Base-by-base conservation (phyloP, 1,140 invertebrate species). In the Megalopta genalis region DNA sequence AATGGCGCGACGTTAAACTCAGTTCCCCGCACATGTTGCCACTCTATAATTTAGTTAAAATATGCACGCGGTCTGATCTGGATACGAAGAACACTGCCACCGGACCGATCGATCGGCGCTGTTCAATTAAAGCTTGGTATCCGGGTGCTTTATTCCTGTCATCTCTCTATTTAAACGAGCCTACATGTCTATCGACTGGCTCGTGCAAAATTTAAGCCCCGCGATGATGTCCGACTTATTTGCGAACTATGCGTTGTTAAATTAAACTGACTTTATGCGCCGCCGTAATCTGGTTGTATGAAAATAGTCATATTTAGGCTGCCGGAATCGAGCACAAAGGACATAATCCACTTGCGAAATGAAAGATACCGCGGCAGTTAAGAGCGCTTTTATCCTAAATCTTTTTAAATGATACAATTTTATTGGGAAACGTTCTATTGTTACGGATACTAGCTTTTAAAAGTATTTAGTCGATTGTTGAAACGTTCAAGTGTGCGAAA, bases 11-110 rank as follows among this genome's bases (percentile, higher is more conserved):
- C 42, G 42, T 62, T 52, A 59, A 70, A 77, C 66, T 12, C 46
- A 70, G 39, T 77, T 77, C 25, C 12, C 67, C 4, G 32, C 68
- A 71, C 68, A 63, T 71, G 59, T 54, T 54, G 12, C 75, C 42
- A 39, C 66, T 39, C 23, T 77, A 70, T 70, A 77, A 77, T 70
- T 63, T 62, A 63, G 64, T 46, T 76, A n/a, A 68, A 59, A 76
- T 76, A 76, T 76, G 64, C 52, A 46, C 27, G 73, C 46, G 64
- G 52, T 70, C 66, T 39, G 75, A 70, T 77, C 46, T 57, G 27
- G 27, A 25, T 77, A 62, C 57, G 54, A 70, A 67, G 57, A 27
- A 39, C 64, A n/a, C 49, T 1, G 2, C 16, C 5, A 23, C 10
- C 64, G 16, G 71, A 73, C 63, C 71, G 42, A 73, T 63, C 59